Percentiles rank a stretch among this genome's conserved stretches.
Conservation (phyloP, 1,140 invertebrate species). For the Venturia canescens region DNA sequence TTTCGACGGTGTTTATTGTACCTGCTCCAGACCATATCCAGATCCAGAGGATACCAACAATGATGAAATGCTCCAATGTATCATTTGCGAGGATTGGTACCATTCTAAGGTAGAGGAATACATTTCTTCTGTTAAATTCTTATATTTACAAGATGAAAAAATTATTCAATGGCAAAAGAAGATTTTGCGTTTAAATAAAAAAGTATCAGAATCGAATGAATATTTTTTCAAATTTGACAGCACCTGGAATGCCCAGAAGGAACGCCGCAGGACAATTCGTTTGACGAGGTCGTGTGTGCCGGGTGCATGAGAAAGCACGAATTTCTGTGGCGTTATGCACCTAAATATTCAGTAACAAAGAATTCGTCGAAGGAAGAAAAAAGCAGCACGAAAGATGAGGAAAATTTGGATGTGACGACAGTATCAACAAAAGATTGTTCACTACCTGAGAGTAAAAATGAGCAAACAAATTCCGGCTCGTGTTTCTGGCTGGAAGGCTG, state of each 20-base stretch:
- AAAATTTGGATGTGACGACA: slow-evolving; percentile 60
- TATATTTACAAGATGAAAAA: no score
- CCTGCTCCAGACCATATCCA: slow-evolving; percentile 95
- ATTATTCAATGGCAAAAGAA: no score
- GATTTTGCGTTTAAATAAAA: no score
- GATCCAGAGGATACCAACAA: slow-evolving; percentile 88
- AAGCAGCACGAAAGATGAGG: slow-evolving; percentile 50
- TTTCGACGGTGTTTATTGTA: slow-evolving; percentile 95
- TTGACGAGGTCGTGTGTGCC: slow-evolving; percentile 89
- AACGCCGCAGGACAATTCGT: slow-evolving; percentile 79
- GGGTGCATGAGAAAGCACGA: slow-evolving; percentile 84
- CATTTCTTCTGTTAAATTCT: slow-evolving; percentile 27
- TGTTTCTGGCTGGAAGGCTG: slow-evolving; percentile 86
- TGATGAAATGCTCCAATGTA: slow-evolving; percentile 98
- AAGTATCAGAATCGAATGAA: no score
- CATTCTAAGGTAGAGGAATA: slow-evolving; percentile 82
- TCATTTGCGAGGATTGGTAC: slow-evolving; percentile 99
- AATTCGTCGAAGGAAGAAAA: slow-evolving; percentile 45
- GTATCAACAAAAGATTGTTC: slow-evolving; percentile 59
- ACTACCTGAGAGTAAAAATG: slow-evolving; percentile 60
- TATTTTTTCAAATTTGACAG: slow-evolving; percentile 63
- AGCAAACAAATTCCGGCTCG: slow-evolving; percentile 61
- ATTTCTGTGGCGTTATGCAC: slow-evolving; percentile 86
- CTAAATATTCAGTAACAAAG: slow-evolving; percentile 64
- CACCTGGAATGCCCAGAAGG: slow-evolving; percentile 83